A percentile compares a stretch with the other conserved stretches of the same genome.
phyloP scores from a whole-genome alignment of 2,797 vertebrate genomes.

The Falco concolor region DNA sequence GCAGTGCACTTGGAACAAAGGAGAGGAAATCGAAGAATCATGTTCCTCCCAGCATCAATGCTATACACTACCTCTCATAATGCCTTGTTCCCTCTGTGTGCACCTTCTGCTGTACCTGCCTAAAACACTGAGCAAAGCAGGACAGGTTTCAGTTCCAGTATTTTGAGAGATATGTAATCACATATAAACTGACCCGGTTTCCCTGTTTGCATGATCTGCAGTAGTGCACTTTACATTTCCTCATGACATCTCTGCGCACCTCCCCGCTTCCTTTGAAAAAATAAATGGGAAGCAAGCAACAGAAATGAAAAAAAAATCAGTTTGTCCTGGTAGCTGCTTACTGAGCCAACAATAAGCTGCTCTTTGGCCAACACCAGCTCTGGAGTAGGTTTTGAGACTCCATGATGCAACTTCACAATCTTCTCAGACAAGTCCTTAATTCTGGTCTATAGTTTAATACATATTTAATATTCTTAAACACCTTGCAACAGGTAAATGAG shows the following conservation, averaged over 20 bases:
- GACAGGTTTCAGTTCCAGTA: not conserved
- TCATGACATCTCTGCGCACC: not conserved
- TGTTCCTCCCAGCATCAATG: not conserved
- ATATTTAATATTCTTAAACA: not conserved
- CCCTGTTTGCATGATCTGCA: not conserved
- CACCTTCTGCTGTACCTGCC: not conserved
- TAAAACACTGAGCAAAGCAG: not conserved
- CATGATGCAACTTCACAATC: not conserved
- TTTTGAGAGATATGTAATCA: not conserved
- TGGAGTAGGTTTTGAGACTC: not conserved
- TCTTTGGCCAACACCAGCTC: not conserved
- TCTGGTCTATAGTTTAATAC: not conserved
- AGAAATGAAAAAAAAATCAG: not conserved
- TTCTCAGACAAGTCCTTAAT: not conserved
- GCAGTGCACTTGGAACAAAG: not conserved
- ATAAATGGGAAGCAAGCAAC: not conserved
- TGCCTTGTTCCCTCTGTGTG: not conserved
- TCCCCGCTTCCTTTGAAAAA: not conserved
- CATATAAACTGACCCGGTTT: not conserved
- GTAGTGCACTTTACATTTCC: not conserved
- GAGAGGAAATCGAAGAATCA: slow-evolving; percentile 58
- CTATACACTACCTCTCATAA: not conserved
- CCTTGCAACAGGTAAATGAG: not conserved
- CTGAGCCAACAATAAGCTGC: not conserved
- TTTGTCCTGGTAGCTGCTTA: not conserved